Evolutionary conservation across 1,140 invertebrate genomes (phyloP), one percentile per base, ranked within the genome.

Genomic region (Camponotus pennsylvanicus): DNA sequence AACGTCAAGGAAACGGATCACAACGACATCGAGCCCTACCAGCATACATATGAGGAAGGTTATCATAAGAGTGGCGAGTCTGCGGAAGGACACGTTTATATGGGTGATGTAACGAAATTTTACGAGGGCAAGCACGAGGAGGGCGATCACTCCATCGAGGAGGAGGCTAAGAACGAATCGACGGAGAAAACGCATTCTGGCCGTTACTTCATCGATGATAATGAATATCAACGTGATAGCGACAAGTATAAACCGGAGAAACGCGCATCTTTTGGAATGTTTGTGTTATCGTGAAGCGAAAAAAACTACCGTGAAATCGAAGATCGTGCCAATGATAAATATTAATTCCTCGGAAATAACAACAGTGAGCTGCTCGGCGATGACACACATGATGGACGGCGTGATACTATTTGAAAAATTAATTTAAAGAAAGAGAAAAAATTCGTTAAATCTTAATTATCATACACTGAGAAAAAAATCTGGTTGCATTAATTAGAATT

Each of bases 161-260:
- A 94, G 49, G 94, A 93, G 0, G 94, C 93, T 13, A 94, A 95
- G 3, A 92, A 94, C 4, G 95, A 95, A 7, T 94, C 95, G 1
- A 92, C 91, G 2, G 93, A 95, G 3, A 86, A 86, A 45, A 89
- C 90, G 0, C 37, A 85, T 2, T 61, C 77, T 3, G 90, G 90
- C 0, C 79, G 90, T 63, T 91, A 91, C 1, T 66, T 91, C 5
- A 57, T 91, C 6, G 87, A 91, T 11, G 90, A 91, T 15, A 55
- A 69, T 1, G 89, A 89, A 13, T 87, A 88, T 3, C 82, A 85
- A 15, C 78, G 85, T 3, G 84, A 75, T 18, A 90, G 87, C 13
- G 87, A 92, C 37, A 88, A 92, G 9, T 89, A 93, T 4, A 87
- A 94, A 55, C 90, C 87, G 71, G 89, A 90, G 86, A n/a, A 32